A percentile compares a stretch with the other conserved stretches of the same genome.
Conservation (phyloP, 1,140 invertebrate species). For the silkworm (Bombyx mori) region DNA sequence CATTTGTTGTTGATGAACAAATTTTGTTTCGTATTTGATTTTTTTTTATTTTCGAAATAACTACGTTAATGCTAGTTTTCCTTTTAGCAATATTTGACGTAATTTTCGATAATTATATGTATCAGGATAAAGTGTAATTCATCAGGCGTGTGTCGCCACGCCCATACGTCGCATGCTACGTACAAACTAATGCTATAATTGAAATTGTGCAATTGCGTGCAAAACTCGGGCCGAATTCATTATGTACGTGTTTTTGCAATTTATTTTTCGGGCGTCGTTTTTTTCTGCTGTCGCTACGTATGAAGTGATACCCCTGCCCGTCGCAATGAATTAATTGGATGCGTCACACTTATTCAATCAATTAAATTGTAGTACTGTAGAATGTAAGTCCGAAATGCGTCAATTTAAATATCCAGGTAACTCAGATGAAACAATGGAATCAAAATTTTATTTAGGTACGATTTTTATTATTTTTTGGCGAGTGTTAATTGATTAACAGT, state of each 20-base stretch:
- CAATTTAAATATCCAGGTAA: no score
- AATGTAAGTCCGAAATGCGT: no score
- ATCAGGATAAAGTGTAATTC: conserved; percentile 5
- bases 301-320: conserved; percentile 44
- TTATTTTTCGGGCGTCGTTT: conserved; percentile 33
- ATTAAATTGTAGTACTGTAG: not conserved
- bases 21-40: no score
- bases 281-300: conserved; percentile 28
- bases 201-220: conserved; percentile 70
- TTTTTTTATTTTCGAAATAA: no score
- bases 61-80: no score
- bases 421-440: no score
- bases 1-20: no score
- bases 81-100: not conserved
- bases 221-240: conserved; percentile 61
- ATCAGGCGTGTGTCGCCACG: conserved; percentile 18
- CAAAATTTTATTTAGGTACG: no score
- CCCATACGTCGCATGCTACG: conserved; percentile 8
- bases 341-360: conserved; percentile 18
- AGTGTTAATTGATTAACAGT: no score
- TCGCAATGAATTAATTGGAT: conserved; percentile 19
- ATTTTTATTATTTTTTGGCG: no score
- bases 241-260: conserved; percentile 46
- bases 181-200: conserved; percentile 62
- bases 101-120: conserved; percentile 26